Conservation (phyloP, 2,113 vertebrate genomes). For the Ancistrus triradiatus region DNA sequence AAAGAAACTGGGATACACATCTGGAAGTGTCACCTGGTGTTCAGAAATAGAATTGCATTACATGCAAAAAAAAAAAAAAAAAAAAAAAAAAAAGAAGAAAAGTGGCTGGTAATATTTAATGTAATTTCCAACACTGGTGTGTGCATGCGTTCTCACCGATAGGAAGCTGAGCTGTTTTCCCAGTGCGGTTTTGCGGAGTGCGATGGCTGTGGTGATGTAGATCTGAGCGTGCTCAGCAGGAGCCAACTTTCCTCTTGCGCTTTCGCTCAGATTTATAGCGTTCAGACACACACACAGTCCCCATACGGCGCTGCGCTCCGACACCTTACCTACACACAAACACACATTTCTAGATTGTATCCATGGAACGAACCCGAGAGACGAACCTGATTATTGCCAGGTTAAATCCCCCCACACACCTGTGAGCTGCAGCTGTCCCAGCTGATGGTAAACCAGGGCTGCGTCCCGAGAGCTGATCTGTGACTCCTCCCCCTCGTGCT, state of each 20-base stretch:
- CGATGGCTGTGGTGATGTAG: constrained; percentile 84
- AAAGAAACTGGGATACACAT: too few relatives aligned
- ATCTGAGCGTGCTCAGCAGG: constrained; percentile 82
- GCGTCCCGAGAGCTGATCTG: constrained; percentile 86
- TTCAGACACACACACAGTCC: constrained; percentile 87
- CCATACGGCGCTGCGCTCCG: constrained; percentile 77
- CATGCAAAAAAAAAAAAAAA: not conserved
- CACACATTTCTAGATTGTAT: too few relatives aligned
- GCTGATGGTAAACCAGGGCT: constrained; percentile 85
- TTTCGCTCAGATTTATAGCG: constrained; percentile 90
- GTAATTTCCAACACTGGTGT: not conserved
- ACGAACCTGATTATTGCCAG: too few relatives aligned
- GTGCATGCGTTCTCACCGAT: constrained; percentile 68
- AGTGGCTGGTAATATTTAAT: not conserved
- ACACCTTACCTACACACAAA: constrained; percentile 77
- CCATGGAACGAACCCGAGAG: too few relatives aligned
- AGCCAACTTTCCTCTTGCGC: constrained; percentile 86
- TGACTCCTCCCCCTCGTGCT: constrained; percentile 87
- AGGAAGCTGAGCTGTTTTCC: constrained; percentile 84
- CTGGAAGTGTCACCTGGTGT: too few relatives aligned
- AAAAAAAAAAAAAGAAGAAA: not conserved
- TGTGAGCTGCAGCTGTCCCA: constrained; percentile 93
- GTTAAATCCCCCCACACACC: constrained; percentile 63
- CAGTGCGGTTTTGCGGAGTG: constrained; percentile 76
- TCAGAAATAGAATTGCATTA: too few relatives aligned